Evolutionary conservation across 2,113 vertebrate species (phyloP), one percentile per base, ranked within the genome.

Genomic region (Microcebus murinus): DNA sequence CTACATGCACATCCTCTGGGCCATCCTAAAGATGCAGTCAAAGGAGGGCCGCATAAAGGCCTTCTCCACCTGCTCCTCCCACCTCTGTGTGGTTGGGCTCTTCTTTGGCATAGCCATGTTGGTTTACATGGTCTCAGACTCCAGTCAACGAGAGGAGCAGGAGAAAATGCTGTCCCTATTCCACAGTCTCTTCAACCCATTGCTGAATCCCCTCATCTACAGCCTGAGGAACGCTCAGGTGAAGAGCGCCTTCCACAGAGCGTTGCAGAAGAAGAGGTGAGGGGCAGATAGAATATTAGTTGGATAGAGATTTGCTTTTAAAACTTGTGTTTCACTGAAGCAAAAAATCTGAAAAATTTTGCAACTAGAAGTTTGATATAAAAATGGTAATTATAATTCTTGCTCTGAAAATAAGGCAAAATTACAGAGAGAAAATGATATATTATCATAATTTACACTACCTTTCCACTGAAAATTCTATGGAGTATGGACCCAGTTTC

Each of bases 21-120:
- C 94, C 11, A 88, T 97, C 27, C 39, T 98, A 4, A 97, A 87
- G 48, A 97, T 97, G 52, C 95, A 88, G 17, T 96, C 97, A 3
- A 8, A 45, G 17, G 83, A 97, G 15, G 79, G 96, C 8, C n/a
- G 31, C 1, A 65, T 1, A 2, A 95, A 92, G 63, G 97, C 97
- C 31, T 90, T 95, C 67, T 97, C 91, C 0, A 97, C 96, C 68
- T 97, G 95, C 2, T 92, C 84, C 8, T 97, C 96, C 6, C 97
- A 97, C 34, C 87, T 97, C 12, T 96, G 95, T 21, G 91, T 97
- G 55, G 88, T 97, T 1, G 93, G 96, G 8, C 93, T 97, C 20
- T 97, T 92, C 91, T 97, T 97, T 31, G 96, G 96, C 1, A 97
- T 96, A 61, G 96, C 93, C 48, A 90, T 96, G 68, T 12, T 97